These are phyloP conservation scores for Aphelocoma californica DNA, from an alignment of 2,797 vertebrate genomes.

Conservation along the genomic window DNA sequence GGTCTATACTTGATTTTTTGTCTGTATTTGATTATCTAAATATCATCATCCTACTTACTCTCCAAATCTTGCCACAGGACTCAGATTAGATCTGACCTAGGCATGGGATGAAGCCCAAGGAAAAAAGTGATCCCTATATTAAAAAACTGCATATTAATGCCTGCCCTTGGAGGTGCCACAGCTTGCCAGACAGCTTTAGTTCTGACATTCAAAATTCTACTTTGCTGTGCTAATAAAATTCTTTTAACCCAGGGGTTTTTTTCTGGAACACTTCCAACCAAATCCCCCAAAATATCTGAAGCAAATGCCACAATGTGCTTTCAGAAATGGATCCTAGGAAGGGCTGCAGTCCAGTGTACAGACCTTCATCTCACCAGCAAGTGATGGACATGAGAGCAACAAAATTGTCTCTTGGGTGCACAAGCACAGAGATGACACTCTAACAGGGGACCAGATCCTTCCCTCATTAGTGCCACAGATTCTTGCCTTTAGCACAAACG, in stretches of 20 bases:
- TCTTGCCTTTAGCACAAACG: neutral
- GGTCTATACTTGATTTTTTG: neutral
- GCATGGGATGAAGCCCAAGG: neutral
- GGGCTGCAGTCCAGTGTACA: neutral
- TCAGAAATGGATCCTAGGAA: neutral
- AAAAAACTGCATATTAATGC: neutral
- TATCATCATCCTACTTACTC: neutral
- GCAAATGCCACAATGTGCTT: neutral
- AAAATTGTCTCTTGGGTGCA: neutral
- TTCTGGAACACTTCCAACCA: neutral
- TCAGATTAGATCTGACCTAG: neutral
- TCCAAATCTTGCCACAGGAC: neutral
- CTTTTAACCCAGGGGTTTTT: neutral
- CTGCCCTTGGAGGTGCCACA: neutral
- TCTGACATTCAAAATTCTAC: neutral
- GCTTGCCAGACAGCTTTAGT: slow-evolving; percentile 3
- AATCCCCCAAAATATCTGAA: neutral
- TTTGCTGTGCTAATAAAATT: slow-evolving; percentile 8
- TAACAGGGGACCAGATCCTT: neutral
- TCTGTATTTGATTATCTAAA: neutral
- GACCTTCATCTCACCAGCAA: neutral
- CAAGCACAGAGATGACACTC: neutral
- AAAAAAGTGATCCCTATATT: neutral
- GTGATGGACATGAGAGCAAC: neutral
- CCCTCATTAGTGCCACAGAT: neutral